phyloP scores from a whole-genome alignment of 1,140 invertebrate species.

The Lerema accius region DNA sequence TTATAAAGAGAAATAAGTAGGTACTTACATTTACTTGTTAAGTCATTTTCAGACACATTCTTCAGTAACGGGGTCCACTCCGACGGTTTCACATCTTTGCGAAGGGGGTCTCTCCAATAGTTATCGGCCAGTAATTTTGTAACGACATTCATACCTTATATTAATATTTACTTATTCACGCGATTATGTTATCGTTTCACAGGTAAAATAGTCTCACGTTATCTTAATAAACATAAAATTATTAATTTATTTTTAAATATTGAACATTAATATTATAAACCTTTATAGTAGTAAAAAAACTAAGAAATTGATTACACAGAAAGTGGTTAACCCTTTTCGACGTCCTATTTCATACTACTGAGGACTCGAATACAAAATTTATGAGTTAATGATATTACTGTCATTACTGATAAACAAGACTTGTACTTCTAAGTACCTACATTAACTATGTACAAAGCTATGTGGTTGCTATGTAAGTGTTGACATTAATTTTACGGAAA shows the following conservation, averaged over 20 bases:
- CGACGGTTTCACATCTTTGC: constrained; percentile 29
- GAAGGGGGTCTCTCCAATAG: constrained; percentile 15
- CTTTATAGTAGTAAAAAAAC: too few species aligned
- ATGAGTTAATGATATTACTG: constrained; percentile 43
- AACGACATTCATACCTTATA: constrained; percentile 25
- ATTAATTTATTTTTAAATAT: too few species aligned
- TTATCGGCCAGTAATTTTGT: constrained; percentile 28
- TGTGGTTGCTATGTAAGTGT: constrained; percentile 25
- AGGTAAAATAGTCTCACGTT: background rate
- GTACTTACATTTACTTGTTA: constrained; percentile 36
- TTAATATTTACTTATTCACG: background rate
- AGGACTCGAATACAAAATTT: constrained; percentile 12
- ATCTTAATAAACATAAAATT: background rate
- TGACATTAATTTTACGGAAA: constrained; percentile 44
- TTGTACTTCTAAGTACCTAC: constrained; percentile 33
- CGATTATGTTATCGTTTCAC: background rate
- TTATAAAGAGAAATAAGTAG: background rate
- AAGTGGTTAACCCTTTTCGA: constrained; percentile 5
- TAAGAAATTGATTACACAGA: background rate
- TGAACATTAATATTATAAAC: too few species aligned
- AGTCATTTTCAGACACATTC: constrained; percentile 12
- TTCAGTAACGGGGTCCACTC: constrained; percentile 50
- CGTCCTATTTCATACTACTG: constrained; percentile 11
- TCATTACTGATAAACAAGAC: too few species aligned
- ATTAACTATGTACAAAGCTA: constrained; percentile 25